A percentile compares a stretch with the other conserved stretches of the same genome.
phyloP scores from a whole-genome alignment of 2,113 vertebrate species.

The Clinocottus analis region DNA sequence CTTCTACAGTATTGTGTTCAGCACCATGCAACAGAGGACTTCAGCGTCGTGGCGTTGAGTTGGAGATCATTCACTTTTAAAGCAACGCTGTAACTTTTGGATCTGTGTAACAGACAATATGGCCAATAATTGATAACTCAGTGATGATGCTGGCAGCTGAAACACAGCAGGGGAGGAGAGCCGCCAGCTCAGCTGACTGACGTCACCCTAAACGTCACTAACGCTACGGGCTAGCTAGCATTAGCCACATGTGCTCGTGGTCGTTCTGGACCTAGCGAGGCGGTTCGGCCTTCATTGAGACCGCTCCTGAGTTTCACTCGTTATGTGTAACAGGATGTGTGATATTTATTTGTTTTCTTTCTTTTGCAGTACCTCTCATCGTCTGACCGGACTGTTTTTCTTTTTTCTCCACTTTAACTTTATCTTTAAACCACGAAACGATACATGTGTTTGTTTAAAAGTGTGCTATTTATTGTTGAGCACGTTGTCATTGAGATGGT shows the following conservation, averaged over 20 bases:
- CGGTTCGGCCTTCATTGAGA: neutral
- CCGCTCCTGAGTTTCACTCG: neutral
- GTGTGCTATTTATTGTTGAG: neutral
- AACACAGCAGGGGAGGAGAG: neutral
- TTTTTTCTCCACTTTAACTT: neutral
- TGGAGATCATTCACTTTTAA: neutral
- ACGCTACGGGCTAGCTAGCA: neutral
- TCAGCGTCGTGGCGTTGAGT: neutral
- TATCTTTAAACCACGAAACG: neutral
- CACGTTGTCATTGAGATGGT: neutral
- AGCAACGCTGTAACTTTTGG: neutral
- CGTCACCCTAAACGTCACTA: neutral
- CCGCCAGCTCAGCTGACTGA: neutral
- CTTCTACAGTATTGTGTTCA: neutral
- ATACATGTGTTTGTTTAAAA: neutral
- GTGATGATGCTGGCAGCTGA: neutral
- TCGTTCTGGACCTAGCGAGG: neutral
- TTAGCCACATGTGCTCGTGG: neutral
- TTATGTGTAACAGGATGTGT: neutral
- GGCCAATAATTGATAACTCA: neutral
- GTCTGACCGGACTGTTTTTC: no score
- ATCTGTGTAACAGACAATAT: neutral
- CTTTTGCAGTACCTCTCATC: no score
- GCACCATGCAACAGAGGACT: neutral
- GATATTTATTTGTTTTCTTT: no score